Percentiles rank a stretch among this genome's conserved stretches.
phyloP scores from a whole-genome alignment of 2,113 vertebrate genomes.

The Daboia siamensis region DNA sequence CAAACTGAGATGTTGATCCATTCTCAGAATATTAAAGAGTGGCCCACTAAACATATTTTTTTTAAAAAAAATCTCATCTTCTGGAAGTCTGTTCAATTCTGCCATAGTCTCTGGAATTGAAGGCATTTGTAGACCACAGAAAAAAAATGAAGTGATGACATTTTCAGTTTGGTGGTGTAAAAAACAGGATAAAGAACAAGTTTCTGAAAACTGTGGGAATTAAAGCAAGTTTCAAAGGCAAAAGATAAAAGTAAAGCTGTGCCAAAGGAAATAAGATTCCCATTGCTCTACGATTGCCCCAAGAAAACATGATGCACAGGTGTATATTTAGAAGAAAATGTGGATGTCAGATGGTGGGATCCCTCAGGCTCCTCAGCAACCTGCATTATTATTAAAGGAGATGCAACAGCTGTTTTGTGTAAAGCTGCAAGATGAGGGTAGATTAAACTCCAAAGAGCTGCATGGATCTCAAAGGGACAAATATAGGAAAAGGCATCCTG shows the following conservation, averaged over 20 bases:
- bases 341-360: conserved; percentile 42
- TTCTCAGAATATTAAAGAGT: too few species aligned
- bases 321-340: conserved; percentile 43
- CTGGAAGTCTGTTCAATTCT: not conserved
- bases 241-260: conserved; percentile 32
- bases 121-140: not conserved
- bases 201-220: conserved; percentile 17
- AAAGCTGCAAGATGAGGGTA: conserved; percentile 42
- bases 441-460: conserved; percentile 49
- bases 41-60: not conserved
- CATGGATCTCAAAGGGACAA: conserved; percentile 45
- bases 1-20: not conserved
- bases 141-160: not conserved
- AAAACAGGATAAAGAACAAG: conserved; percentile 26
- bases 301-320: conserved; percentile 45
- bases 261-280: conserved; percentile 33
- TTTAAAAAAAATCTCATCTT: too few species aligned
- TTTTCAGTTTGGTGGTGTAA: not conserved
- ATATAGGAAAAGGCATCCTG: conserved; percentile 33
- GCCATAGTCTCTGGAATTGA: not conserved
- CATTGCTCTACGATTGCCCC: conserved; percentile 39
- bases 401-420: conserved; percentile 47
- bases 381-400: conserved; percentile 40
- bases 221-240: conserved; percentile 27
- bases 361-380: conserved; percentile 34